Evolutionary conservation across 2,113 vertebrate species (phyloP).

Genomic region (Taxidea taxus): DNA sequence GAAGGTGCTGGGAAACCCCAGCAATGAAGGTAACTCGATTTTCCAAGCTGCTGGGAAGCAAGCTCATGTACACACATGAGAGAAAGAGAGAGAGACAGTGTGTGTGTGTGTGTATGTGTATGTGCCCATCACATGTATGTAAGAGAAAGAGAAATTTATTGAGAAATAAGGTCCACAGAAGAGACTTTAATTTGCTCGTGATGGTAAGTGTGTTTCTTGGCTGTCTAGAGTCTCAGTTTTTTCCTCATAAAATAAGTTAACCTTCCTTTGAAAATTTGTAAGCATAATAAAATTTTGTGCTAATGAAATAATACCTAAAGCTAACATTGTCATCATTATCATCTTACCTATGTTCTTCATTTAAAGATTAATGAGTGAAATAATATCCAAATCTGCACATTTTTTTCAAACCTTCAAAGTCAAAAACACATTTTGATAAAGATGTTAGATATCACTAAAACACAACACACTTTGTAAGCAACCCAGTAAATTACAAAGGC

Average conservation of each 20-base stretch:
- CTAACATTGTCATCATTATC: background rate
- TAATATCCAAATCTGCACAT: background rate
- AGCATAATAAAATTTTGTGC: background rate
- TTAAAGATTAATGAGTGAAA: conserved; percentile 3
- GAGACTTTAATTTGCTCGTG: background rate
- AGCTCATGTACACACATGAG: background rate
- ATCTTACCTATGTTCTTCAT: background rate
- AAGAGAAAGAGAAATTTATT: background rate
- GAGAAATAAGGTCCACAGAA: background rate
- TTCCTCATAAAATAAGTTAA: background rate
- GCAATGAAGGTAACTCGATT: conserved; percentile 88
- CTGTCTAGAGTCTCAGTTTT: background rate
- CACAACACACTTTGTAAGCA: background rate
- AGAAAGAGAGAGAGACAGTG: background rate
- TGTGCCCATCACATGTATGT: background rate
- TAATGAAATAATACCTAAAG: background rate
- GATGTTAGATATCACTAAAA: background rate
- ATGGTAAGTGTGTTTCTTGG: background rate
- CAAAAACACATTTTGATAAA: conserved; percentile 4
- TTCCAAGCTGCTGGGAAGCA: background rate
- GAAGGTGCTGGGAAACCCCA: conserved; percentile 92
- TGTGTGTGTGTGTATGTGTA: too few relatives aligned
- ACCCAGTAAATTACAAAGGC: background rate
- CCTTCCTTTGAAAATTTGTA: background rate
- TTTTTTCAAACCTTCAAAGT: background rate